Evolutionary conservation across 2,888 invertebrate species (phyloP), one percentile per base, ranked within the genome.

Genomic region (Asteroscopus sphinx): DNA sequence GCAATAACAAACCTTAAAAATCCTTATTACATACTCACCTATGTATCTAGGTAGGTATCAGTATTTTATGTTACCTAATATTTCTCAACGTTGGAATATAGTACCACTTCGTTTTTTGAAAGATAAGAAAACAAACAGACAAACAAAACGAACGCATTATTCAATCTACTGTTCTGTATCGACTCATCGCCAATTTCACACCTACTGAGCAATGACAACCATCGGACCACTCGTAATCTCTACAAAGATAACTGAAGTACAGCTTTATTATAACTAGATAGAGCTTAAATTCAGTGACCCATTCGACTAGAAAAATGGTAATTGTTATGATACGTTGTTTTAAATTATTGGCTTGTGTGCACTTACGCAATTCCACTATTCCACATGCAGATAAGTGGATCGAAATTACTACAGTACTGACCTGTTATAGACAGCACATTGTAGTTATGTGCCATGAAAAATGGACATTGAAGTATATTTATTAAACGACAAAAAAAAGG

Each of bases 161-260:
- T 83, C 80, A 83, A 84, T 81, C 66, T 60, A 59, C 59, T 65
- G 68, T 72, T 68, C 79, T 77, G 80, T 83, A 86, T 87, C 83
- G 76, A 74, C 68, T 64, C 80, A 82, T 87, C 82, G 86, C 76
- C 81, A 82, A 88, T 88, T 89, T 89, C 86, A 88, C 85, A 86
- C 85, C 80, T 83, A 86, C 85, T 85, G 83, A 82, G 77, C 84
- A 86, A 82, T 83, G 82, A 80, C 80, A 85, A 81, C 81, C 80
- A 79, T 73, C 67, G 56, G 59, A 57, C 72, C 64, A 67, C 58
- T 73, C 52, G 65, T 70, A 47, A 69, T 70, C 68, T 59, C 55
- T 30, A 26, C 39, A 11, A 44, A 25, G 57, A 58, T 75, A 73
- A 65, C 41, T 64, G 47, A 77, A 79, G 68, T 46, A 65, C 54